Base-by-base conservation (phyloP, 2,113 vertebrate genomes). In the Catharus fuscescens region DNA sequence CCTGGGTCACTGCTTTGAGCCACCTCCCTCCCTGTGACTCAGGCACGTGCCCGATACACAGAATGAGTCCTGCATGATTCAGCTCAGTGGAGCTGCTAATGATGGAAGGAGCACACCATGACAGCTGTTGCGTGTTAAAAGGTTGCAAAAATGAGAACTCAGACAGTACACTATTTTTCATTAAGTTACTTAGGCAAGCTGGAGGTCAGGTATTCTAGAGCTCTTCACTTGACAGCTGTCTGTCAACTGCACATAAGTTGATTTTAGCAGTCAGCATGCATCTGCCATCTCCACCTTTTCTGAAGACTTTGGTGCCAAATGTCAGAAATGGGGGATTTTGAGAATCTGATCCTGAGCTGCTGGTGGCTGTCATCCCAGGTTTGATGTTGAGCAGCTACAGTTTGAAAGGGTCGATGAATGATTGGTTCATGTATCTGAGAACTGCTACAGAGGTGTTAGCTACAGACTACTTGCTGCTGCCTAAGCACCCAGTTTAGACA, bases 161-260 rank as follows among this genome's bases (percentile, higher is more conserved):
- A 81, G 19, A 1, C 32, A 62, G 40, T 31, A 66, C 8, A 14
- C 26, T 61, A 60, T 81, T 79, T 94, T 31, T 60, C 2, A n/a
- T 48, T 5, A 89, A 87, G 69, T 57, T 69, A 34, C 72, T 92
- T 38, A 66, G 28, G 44, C 31, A 88, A 78, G 42, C 23, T 62
- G 36, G 36, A 83, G 82, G 67, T 92, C 82, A 71, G 60, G 34
- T 57, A 86, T 84, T 94, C 40, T 60, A 86, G 69, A 83, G 42
- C 29, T 84, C 80, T 86, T 80, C 25, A 3, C 61, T 95, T 96
- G 90, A 94, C 90, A 88, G 70, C 84, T 88, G 44, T 89, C 91
- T 91, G 57, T 95, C 87, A 92, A 52, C 92, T 88, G 31, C 65
- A 18, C 8, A 14, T 38, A 77, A 48, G 57, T 78, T 83, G 52